These are phyloP conservation scores for Anoncus sp. DNA, from an alignment of 2,888 invertebrate species.

Conservation along the genomic window DNA sequence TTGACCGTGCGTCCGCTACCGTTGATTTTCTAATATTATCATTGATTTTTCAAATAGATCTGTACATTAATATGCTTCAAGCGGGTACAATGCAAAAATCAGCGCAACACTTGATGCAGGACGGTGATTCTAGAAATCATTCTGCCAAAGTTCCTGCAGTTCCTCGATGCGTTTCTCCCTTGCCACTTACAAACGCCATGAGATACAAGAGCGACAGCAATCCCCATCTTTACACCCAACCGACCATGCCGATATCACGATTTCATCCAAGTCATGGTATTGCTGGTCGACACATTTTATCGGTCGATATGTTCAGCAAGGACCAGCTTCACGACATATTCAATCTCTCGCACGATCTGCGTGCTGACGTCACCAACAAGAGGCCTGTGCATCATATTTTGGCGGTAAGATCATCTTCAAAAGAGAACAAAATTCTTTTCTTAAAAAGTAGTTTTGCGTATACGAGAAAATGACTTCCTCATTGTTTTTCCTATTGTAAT, in stretches of 20 bases:
- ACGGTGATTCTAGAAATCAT: constrained; percentile 70
- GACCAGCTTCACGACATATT: constrained; percentile 97
- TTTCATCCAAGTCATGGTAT: constrained; percentile 83
- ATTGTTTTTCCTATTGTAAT: not conserved
- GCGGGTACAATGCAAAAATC: constrained; percentile 65
- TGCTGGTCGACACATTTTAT: constrained; percentile 91
- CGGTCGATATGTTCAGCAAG: constrained; percentile 94
- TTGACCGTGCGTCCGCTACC: too few relatives aligned
- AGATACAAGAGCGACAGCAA: constrained; percentile 80
- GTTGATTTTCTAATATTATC: too few relatives aligned
- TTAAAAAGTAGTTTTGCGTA: too few relatives aligned
- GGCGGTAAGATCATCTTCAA: constrained; percentile 83
- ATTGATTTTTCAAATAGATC: constrained; percentile 64
- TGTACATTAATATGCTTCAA: constrained; percentile 71
- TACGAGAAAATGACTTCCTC: too few relatives aligned
- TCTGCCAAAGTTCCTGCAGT: constrained; percentile 73
- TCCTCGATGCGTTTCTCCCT: constrained; percentile 76
- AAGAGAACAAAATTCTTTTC: too few relatives aligned
- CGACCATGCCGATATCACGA: constrained; percentile 64
- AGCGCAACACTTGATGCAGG: constrained; percentile 73
- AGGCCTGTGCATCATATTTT: constrained; percentile 93
- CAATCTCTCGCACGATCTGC: constrained; percentile 95
- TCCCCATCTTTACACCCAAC: constrained; percentile 73
- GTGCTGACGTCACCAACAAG: constrained; percentile 93
- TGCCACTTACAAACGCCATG: constrained; percentile 70